Base-by-base conservation (phyloP, 2,113 vertebrate genomes). In the Charina bottae region DNA sequence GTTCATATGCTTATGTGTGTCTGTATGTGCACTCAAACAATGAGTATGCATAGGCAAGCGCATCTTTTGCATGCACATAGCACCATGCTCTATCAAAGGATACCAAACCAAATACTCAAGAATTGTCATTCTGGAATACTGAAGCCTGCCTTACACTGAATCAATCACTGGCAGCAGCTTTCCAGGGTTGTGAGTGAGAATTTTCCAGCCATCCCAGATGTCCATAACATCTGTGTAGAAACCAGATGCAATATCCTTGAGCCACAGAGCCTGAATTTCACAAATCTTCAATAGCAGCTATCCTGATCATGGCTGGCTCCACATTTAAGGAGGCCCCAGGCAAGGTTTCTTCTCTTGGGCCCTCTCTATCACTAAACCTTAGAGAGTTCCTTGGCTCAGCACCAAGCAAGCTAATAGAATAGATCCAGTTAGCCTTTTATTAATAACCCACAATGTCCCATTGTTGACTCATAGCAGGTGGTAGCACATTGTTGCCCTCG, bases 61-160 rank as follows among this genome's bases (percentile, higher is more conserved):
- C 1, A 9, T 37, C 3, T 78, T 37, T 78, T 78, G 33, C 56
- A n/a, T 54, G 6, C 46, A 33, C 5, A 37, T 58, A 7, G 17
- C 72, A 90, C 33, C 1, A 46, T 33, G 19, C 87, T 92, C 87
- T 2, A 0, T 93, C 6, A 1, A 86, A 95, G 12, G 46, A 83
- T 0, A 89, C 46, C 88, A 89, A 94, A 90, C 91, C 53, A 91
- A 91, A 96, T 93, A 92, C 92, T 95, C 96, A 93, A 89, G 60
- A 94, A 72, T 33, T 85, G 19, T 24, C 60, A 58, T 87, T 37
- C 90, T 85, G 90, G 17, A 62, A 19, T 54, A 49, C 72, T 42
- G 72, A 78, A 37, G 17, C 72, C 33, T 78, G 9, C 33, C 37
- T 78, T 37, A 78, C 3, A 78, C 33, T 37, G 15, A 78, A 37